These are phyloP conservation scores for Anastrepha ludens DNA, from an alignment of 1,140 invertebrate genomes.

Conservation along the genomic window DNA sequence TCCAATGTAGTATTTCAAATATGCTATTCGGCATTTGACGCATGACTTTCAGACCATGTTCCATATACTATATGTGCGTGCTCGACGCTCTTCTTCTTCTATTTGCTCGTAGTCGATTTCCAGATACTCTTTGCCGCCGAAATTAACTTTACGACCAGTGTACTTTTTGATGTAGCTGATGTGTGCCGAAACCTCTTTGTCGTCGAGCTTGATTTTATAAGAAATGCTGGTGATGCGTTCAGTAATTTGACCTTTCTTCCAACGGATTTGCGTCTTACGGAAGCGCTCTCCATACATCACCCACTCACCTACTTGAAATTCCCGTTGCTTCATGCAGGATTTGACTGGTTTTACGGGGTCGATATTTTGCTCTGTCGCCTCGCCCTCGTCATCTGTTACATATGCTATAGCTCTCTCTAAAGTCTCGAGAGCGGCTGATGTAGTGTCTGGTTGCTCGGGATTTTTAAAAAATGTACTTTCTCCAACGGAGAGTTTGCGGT, in stretches of 20 bases:
- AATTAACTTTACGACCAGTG: constrained; percentile 69
- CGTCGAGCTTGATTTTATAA: constrained; percentile 70
- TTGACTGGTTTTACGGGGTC: constrained; percentile 62
- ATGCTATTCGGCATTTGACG: not conserved
- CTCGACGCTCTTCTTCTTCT: constrained; percentile 68
- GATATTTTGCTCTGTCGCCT: not conserved
- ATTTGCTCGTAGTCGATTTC: constrained; percentile 73
- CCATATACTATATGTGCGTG: constrained; percentile 73
- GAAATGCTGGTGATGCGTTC: constrained; percentile 72
- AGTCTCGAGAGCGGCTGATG: constrained; percentile 66
- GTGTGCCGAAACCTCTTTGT: constrained; percentile 69
- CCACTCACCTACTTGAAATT: constrained; percentile 69
- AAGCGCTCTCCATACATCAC: constrained; percentile 70
- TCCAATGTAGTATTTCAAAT: no score
- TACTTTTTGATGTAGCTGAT: constrained; percentile 72
- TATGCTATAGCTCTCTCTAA: constrained; percentile 70
- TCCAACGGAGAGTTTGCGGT: constrained; percentile 67
- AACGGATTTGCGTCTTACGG: constrained; percentile 69
- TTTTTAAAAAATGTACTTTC: constrained; percentile 65
- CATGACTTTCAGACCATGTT: constrained; percentile 65
- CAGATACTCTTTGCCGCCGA: constrained; percentile 71
- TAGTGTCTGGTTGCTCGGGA: constrained; percentile 63
- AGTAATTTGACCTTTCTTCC: constrained; percentile 67
- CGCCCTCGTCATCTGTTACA: constrained; percentile 60
- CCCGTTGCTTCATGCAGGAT: constrained; percentile 67